These are phyloP conservation scores for Schizotus pectinicornis DNA, from an alignment of 2,888 invertebrate genomes.

Conservation along the genomic window DNA sequence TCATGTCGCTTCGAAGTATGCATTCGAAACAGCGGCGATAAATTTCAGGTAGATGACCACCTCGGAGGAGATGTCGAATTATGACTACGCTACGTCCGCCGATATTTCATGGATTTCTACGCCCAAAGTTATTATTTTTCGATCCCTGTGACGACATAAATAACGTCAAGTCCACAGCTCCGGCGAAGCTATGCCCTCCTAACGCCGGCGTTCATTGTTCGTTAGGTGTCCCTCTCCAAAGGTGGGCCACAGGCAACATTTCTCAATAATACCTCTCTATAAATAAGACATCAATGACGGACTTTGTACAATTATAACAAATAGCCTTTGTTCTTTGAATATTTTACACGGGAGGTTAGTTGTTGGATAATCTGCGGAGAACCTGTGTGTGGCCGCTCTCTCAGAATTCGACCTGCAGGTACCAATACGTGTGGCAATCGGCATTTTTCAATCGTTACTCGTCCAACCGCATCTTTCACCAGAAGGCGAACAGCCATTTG, in stretches of 20 bases:
- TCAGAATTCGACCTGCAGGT: slow-evolving; percentile 11
- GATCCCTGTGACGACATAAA: slow-evolving; percentile 8
- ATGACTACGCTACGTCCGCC: neutral
- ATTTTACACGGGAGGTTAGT: slow-evolving; percentile 28
- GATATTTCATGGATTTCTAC: too few species aligned
- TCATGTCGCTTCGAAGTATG: slow-evolving; percentile 21
- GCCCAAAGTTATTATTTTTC: slow-evolving; percentile 12
- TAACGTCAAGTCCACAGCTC: neutral
- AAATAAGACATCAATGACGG: slow-evolving; percentile 33
- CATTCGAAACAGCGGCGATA: slow-evolving; percentile 12
- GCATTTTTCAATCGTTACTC: slow-evolving; percentile 23
- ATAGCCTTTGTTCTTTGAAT: slow-evolving; percentile 36
- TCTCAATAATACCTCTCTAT: slow-evolving; percentile 9
- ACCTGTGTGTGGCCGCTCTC: slow-evolving; percentile 31
- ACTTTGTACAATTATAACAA: slow-evolving; percentile 35
- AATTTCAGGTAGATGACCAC: neutral
- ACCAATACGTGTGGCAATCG: slow-evolving; percentile 20
- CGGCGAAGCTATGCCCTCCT: neutral
- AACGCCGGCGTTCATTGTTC: neutral
- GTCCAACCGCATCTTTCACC: slow-evolving; percentile 10
- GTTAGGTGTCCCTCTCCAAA: slow-evolving; percentile 12
- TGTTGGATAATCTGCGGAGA: slow-evolving; percentile 28
- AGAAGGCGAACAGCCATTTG: slow-evolving; percentile 14
- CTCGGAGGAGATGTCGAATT: slow-evolving; percentile 3
- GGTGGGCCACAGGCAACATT: slow-evolving; percentile 12